Base-by-base conservation (phyloP, 2,113 vertebrate species). In the Callaeas wilsoni region DNA sequence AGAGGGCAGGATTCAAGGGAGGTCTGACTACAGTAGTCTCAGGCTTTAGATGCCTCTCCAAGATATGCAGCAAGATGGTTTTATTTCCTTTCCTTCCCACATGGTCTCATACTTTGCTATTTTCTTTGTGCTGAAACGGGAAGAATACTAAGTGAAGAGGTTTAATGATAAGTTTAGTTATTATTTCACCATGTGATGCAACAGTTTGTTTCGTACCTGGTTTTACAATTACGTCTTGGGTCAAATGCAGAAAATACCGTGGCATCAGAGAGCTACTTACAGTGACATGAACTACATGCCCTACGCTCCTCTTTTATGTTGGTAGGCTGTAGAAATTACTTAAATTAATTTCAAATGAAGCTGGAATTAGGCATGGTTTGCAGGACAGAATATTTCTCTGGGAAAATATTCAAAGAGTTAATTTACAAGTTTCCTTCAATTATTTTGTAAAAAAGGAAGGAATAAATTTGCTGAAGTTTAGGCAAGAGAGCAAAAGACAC, bases 1-100 rank as follows among this genome's bases (percentile, higher is more conserved):
- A 77, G 90, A 90, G 85, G 82, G 74, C 69, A 79, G 95, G 92
- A 95, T 96, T 97, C 56, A 8, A 65, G 97, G 98, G 98, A 97
- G 97, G 97, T 97, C 98, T 78, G 60, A 82, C 91, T 85, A 49
- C 47, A 6, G 44, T 37, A 8, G 35, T 37, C 65, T 87, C 57
- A n/a, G 44, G 67, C 92, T 84, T 92, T 44, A 78, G 91, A 63
- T 80, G 71, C 83, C 63, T 90, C 87, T 73, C 65, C 50, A 62
- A 41, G 86, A 76, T 49, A 68, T 39, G 44, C 81, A 75, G 33
- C 53, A 71, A 69, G 78, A 84, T 83, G 85, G 22, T 78, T 88
- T 86, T 57, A 42, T 95, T 94, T 79, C 83, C 68, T 90, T 91
- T 81, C 20, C 65, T 92, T 91, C 90, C 50, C 39, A 12, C 19